These are phyloP conservation scores for Boulengeromyrus knoepffleri DNA, from an alignment of 2,113 vertebrate species.

Conservation along the genomic window DNA sequence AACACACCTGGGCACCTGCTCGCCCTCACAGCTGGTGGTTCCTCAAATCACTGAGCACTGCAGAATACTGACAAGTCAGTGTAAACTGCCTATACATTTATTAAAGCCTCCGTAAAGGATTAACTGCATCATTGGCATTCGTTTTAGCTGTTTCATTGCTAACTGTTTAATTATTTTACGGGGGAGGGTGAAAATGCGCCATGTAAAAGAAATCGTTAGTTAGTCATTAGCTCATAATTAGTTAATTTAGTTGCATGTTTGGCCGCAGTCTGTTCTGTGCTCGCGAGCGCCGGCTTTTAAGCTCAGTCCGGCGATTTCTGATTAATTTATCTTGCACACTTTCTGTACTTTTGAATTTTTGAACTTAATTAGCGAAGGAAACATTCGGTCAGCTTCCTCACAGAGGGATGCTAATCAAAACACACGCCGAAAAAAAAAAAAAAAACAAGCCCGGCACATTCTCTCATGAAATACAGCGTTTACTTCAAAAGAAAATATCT, in stretches of 20 bases:
- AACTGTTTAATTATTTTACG: constrained; percentile 2
- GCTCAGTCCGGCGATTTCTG: background rate
- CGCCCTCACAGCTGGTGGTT: background rate
- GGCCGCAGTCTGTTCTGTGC: background rate
- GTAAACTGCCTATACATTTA: background rate
- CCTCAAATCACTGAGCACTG: background rate
- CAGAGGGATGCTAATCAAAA: background rate
- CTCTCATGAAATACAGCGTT: background rate
- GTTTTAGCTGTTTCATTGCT: background rate
- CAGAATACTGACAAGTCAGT: background rate
- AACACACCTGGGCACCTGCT: background rate
- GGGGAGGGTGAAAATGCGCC: background rate
- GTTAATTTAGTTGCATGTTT: background rate
- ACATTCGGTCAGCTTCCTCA: background rate
- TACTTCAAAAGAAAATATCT: background rate
- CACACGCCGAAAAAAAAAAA: background rate
- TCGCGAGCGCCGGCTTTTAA: background rate
- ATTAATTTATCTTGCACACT: background rate
- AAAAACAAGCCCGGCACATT: background rate
- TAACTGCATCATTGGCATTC: background rate
- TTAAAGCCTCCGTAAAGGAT: background rate
- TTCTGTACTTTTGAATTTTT: background rate
- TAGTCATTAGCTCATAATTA: constrained; percentile 1
- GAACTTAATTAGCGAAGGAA: background rate
- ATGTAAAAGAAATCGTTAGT: background rate